Conservation (phyloP, 2,888 invertebrate genomes). For the Macrosiphum euphorbiae region DNA sequence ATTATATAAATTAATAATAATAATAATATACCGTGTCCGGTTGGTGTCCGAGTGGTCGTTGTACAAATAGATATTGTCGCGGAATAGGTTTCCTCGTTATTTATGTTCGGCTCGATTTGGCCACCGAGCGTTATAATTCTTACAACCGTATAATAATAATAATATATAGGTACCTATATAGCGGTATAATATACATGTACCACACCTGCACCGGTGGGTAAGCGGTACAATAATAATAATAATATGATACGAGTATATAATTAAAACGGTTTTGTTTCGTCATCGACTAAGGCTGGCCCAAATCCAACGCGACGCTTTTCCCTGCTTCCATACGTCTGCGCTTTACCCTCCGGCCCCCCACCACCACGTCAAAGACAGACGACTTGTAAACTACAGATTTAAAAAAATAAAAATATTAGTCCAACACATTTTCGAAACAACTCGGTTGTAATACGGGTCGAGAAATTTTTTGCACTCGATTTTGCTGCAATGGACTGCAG, state of each 20-base stretch:
- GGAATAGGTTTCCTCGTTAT: constrained; percentile 12
- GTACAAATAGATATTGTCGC: constrained; percentile 19
- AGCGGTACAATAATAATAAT: neutral
- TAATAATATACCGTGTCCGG: constrained; percentile 21
- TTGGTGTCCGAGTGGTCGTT: neutral
- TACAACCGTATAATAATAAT: neutral
- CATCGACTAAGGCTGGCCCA: neutral
- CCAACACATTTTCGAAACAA: neutral
- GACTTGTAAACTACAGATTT: neutral
- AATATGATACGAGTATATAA: neutral
- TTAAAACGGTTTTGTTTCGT: neutral
- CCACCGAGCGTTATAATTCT: neutral
- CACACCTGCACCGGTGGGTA: neutral
- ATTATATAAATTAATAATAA: neutral
- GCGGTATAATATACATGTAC: neutral
- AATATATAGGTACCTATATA: neutral
- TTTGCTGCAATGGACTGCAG: neutral
- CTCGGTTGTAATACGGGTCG: neutral
- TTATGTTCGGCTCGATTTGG: neutral
- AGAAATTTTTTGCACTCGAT: neutral
- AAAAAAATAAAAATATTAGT: neutral
- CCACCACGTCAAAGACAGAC: neutral
- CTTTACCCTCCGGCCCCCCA: neutral
- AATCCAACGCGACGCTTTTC: constrained; percentile 10
- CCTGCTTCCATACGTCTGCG: neutral